Conservation (phyloP, 2,113 vertebrate genomes). For the Nycticryphes semicollaris region DNA sequence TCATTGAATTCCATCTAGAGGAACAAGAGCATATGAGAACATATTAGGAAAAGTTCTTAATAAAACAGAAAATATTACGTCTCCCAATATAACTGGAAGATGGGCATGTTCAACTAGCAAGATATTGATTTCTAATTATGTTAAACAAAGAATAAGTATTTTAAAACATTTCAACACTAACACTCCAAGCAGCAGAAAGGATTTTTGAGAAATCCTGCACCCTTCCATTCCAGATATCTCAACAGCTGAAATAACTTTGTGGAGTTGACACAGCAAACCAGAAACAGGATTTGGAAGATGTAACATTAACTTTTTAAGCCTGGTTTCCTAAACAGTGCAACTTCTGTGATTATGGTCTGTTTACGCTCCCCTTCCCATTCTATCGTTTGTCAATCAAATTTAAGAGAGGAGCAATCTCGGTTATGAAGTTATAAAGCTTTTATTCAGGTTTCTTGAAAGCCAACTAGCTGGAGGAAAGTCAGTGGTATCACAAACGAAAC, state of each 20-base stretch:
- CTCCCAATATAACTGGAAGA: background rate
- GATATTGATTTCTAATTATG: background rate
- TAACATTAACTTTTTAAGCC: background rate
- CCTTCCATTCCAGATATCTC: background rate
- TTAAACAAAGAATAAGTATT: background rate
- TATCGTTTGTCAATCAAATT: background rate
- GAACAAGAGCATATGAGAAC: background rate
- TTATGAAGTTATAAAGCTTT: background rate
- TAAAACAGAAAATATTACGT: background rate
- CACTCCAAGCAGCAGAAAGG: background rate
- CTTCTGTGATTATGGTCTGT: background rate
- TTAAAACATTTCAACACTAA: background rate
- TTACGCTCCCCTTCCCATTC: background rate
- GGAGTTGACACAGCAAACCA: background rate
- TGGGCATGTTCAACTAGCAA: background rate
- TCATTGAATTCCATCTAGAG: constrained; percentile 90
- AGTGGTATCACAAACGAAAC: background rate
- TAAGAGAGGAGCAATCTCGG: background rate
- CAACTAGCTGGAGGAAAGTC: background rate
- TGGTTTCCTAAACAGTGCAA: background rate
- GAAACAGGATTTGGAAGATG: background rate
- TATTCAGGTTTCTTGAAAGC: background rate
- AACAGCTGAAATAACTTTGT: background rate
- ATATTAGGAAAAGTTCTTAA: background rate
- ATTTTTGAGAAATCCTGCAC: background rate